Base-by-base conservation (phyloP, 1,140 invertebrate genomes). In the Drosophila rhopaloa region DNA sequence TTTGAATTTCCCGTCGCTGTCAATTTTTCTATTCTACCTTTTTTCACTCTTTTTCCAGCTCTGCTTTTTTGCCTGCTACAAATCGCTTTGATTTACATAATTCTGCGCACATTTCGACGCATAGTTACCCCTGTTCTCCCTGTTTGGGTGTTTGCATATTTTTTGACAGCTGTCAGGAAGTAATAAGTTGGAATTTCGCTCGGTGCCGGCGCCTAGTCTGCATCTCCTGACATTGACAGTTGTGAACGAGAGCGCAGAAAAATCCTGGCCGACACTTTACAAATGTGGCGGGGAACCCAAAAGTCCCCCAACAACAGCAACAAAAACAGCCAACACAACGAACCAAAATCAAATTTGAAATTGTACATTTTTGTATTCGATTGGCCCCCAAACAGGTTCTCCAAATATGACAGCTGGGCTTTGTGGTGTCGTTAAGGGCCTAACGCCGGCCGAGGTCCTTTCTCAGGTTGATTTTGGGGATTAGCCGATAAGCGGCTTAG, bases 91-190 rank as follows among this genome's bases (percentile, higher is more conserved):
- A 89, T 89, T 89, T 89, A 78, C 84, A 89, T 89, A 89, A 89
- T 90, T 81, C 85, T 89, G 84, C 73, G 84, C 77, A 89, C 78
- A 83, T 81, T 83, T 79, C 84, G 79, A 88, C 83, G 83, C 79
- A 86, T 86, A 86, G 82, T 86, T 86, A 77, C 67, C 16, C 67
- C 54, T 63, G 46, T 67, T 54, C 43, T 66, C 55, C 58, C 58
- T 50, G 61, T 32, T 47, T 61, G 68, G 79, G 50, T 89, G 86
- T 90, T 90, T 86, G 85, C 86, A 80, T 86, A 90, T 86, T 90
- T 89, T 90, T 90, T 89, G 86, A 90, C 86, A 90, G 86, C 86
- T 90, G 86, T 90, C 86, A 90, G 86, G 86, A 90, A 90, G 86
- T 90, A 90, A 90, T 90, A 90, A 90, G 86, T 90, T 90, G 72